Percentiles rank a stretch among this genome's conserved stretches.
Conservation (phyloP, 2,797 vertebrate species). For the Halcyon smyrnensis region DNA sequence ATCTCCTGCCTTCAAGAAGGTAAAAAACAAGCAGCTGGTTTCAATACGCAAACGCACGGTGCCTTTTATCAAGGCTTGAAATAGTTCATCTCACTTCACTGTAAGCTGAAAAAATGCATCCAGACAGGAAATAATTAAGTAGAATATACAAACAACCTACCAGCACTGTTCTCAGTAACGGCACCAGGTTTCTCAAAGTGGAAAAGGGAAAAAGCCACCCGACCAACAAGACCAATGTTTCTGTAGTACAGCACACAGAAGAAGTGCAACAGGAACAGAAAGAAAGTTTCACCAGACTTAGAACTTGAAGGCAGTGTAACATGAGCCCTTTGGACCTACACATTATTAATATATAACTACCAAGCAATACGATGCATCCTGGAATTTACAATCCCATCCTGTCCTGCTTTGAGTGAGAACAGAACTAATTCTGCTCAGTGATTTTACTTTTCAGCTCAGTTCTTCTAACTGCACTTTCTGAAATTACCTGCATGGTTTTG, state of each 20-base stretch:
- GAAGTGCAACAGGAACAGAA: neutral
- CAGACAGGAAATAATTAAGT: neutral
- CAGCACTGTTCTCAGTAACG: neutral
- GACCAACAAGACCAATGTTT: neutral
- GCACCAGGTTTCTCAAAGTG: neutral
- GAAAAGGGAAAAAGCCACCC: neutral
- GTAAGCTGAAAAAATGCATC: neutral
- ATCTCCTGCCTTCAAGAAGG: neutral
- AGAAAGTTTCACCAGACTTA: neutral
- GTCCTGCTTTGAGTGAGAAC: neutral
- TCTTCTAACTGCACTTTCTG: too few relatives aligned
- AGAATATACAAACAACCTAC: conserved; percentile 11
- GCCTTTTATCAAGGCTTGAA: neutral
- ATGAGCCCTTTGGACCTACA: conserved; percentile 22
- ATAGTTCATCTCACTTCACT: neutral
- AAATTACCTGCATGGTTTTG: too few relatives aligned
- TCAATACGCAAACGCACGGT: neutral
- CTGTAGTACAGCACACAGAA: neutral
- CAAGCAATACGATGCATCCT: neutral
- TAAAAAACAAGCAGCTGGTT: neutral
- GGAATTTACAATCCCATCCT: neutral
- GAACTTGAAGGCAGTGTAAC: neutral
- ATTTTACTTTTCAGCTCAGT: too few relatives aligned
- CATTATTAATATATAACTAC: conserved; percentile 68
- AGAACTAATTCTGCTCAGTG: too few relatives aligned